A percentile compares a stretch with the other conserved stretches of the same genome.
Evolutionary conservation across 2,888 invertebrate species (phyloP).

Genomic region (Torymus texanus): DNA sequence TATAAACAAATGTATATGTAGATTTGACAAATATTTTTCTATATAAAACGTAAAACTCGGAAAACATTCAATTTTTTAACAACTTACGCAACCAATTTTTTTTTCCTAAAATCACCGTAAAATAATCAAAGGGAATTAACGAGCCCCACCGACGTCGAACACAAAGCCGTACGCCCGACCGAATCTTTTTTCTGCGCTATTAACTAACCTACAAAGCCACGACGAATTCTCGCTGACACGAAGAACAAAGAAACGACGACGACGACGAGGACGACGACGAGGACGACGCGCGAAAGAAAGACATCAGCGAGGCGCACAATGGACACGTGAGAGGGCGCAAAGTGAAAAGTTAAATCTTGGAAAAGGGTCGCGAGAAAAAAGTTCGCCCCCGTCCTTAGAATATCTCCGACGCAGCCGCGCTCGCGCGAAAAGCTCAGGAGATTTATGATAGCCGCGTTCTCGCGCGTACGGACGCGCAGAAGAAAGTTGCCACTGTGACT

Average conservation of each 20-base stretch:
- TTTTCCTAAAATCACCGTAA: too few relatives aligned
- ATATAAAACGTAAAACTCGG: too few relatives aligned
- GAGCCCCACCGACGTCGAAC: too few relatives aligned
- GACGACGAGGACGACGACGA: not conserved
- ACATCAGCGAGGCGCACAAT: not conserved
- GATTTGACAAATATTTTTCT: too few relatives aligned
- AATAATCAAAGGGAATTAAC: too few relatives aligned
- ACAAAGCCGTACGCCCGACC: too few relatives aligned
- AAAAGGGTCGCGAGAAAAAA: conserved; percentile 14
- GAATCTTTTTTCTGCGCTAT: too few relatives aligned
- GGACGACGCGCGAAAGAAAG: not conserved
- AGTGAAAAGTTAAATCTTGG: conserved; percentile 42
- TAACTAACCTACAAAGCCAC: too few relatives aligned
- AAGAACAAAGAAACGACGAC: not conserved
- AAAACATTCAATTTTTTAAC: too few relatives aligned
- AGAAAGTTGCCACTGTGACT: not conserved
- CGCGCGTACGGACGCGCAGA: not conserved
- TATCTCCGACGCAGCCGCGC: not conserved
- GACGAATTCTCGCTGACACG: too few relatives aligned
- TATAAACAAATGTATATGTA: too few relatives aligned
- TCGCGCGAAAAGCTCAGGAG: conserved; percentile 17
- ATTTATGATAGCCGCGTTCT: conserved; percentile 29
- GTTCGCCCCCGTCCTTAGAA: not conserved
- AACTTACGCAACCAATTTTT: too few relatives aligned
- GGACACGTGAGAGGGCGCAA: conserved; percentile 29